Evolutionary conservation across 1,140 invertebrate genomes (phyloP), one percentile per base, ranked within the genome.

Genomic region (Diprion similis): DNA sequence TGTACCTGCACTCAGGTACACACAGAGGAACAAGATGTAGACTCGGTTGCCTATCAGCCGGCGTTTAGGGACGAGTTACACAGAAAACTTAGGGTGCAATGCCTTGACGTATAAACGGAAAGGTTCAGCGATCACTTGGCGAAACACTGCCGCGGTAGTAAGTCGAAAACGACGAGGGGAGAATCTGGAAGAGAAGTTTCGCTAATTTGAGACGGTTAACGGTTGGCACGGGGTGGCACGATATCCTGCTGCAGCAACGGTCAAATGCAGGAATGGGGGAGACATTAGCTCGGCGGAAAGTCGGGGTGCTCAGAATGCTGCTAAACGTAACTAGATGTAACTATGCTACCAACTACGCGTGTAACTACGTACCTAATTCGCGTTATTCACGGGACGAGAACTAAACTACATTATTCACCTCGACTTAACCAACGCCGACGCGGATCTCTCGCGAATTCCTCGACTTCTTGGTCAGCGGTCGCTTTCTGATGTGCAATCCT

Each of bases 291-390:
- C 2, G 24, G 24, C 24, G 24, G 24, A 37, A 37, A 37, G 24
- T 37, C 24, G 24, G 24, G 24, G 24, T 37, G 51, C 11, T 37
- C n/a, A 17, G n/a, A 59, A 59, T 59, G 51, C 51, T 59, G 51
- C 51, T 59, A 59, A 59, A 59, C 9, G 51, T 59, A 59, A 59
- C 51, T 59, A 59, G 51, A 59, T 59, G 51, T 59, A 59, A 59
- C 51, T 59, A 59, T 59, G 51, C 51, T 59, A 59, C 51, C 51
- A 59, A 59, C 51, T 59, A 59, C 51, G 51, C 51, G 51, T 59
- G 51, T 59, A 59, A 59, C 51, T 59, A 59, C 51, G 51, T 59
- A 37, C 24, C 24, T 37, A 59, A 59, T 59, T 59, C 51, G n/a
- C 51, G 51, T 59, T 59, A 59, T 59, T 59, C 51, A 59, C 51